Percentiles rank a stretch among this genome's conserved stretches.
phyloP scores from a whole-genome alignment of 2,797 vertebrate genomes.

The Austrolebias charrua region DNA sequence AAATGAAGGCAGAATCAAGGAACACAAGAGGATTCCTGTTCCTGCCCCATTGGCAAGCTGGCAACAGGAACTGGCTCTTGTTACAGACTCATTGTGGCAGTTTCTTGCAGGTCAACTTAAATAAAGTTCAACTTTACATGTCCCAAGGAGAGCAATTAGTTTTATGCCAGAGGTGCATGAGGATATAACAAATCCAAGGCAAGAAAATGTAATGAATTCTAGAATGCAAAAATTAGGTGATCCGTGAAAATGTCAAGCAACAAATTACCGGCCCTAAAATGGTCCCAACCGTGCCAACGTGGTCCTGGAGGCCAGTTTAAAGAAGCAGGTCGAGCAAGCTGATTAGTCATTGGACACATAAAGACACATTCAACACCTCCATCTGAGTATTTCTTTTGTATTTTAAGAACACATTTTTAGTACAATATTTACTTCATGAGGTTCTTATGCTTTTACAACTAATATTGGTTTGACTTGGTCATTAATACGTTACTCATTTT shows the following conservation, averaged over 20 bases:
- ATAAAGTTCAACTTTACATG: conserved; percentile 72
- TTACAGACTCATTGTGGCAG: conserved; percentile 52
- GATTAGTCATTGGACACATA: conserved; percentile 16
- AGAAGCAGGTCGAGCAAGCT: conserved; percentile 19
- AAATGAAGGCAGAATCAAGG: conserved; percentile 44
- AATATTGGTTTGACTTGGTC: not conserved
- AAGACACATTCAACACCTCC: not conserved
- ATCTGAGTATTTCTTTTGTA: not conserved
- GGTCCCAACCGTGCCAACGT: conserved; percentile 23
- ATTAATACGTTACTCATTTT: not conserved
- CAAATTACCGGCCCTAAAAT: conserved; percentile 41
- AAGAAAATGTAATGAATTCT: conserved; percentile 58
- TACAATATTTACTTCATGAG: not conserved
- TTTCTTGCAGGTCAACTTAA: conserved; percentile 61
- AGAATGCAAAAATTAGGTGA: conserved; percentile 62
- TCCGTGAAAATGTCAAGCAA: conserved; percentile 64
- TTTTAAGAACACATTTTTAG: not conserved
- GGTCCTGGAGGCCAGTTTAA: conserved; percentile 28
- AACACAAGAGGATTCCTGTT: conserved; percentile 37
- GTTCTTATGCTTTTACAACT: not conserved
- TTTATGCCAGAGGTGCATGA: conserved; percentile 61
- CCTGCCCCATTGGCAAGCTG: conserved; percentile 42
- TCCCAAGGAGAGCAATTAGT: conserved; percentile 78
- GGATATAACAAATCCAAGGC: conserved; percentile 54
- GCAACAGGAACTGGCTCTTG: conserved; percentile 45